A percentile compares a stretch with the other conserved stretches of the same genome.
Conservation (phyloP, 2,797 vertebrate genomes). For the Alfaro cultratus region DNA sequence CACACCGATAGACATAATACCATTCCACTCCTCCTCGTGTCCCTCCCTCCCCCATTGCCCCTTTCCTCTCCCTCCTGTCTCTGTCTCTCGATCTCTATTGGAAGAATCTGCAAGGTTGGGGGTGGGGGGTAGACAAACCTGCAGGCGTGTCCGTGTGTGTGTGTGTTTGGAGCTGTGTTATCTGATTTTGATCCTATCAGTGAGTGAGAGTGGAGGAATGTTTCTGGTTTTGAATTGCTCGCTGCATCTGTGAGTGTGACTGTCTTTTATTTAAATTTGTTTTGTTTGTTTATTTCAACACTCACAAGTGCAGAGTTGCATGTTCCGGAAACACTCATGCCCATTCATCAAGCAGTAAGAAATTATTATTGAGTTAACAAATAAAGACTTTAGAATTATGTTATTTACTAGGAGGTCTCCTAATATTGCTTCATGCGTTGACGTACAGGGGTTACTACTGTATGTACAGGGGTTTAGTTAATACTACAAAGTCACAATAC, state of each 20-base stretch:
- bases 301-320: constrained; percentile 31
- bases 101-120: constrained; percentile 55
- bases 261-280: constrained; percentile 34
- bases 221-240: constrained; percentile 28
- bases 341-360: constrained; percentile 52
- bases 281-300: constrained; percentile 50
- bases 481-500: neutral
- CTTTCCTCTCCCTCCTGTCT: constrained; percentile 22
- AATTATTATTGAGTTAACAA: constrained; percentile 45
- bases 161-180: constrained; percentile 33
- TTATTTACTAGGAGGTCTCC: constrained; percentile 45
- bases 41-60: constrained; percentile 9
- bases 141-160: constrained; percentile 34
- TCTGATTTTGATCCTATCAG: constrained; percentile 63
- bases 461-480: neutral
- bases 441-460: neutral
- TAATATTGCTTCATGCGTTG: constrained; percentile 31
- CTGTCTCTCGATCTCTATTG: constrained; percentile 50
- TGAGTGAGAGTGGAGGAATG: constrained; percentile 42
- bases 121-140: constrained; percentile 48
- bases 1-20: constrained; percentile 84
- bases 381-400: constrained; percentile 43
- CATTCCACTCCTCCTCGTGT: constrained; percentile 60
- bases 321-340: constrained; percentile 44
- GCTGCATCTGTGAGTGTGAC: constrained; percentile 3